Base-by-base conservation (phyloP, 2,113 vertebrate genomes). In the Diglossa brunneiventris region DNA sequence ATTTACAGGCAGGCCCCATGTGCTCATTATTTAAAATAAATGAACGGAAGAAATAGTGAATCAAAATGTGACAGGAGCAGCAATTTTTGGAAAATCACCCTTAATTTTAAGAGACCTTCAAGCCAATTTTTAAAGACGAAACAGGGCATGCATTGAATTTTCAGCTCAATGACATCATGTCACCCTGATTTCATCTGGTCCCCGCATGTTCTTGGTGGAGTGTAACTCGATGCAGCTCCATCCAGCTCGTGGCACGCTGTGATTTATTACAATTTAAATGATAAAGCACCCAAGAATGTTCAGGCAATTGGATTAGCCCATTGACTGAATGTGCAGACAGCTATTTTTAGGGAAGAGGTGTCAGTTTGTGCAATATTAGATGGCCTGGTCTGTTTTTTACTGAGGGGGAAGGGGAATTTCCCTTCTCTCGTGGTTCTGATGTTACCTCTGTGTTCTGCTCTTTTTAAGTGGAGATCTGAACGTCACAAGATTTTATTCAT, bases 221-320 rank as follows among this genome's bases (percentile, higher is more conserved):
- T 49, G 88, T 42, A 90, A 92, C 97, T 94, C 55, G 72, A 92
- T 80, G 96, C 91, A 93, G 95, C 85, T 80, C 53, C 90, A 64
- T 95, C 59, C 92, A 94, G 96, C 97, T 78, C 91, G 89, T 93
- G 94, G 94, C 97, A 87, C 31, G 53, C 95, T 79, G 96, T 75
- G 96, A 97, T 98, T 98, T 98, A 98, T 98, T 97, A 97, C 97
- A 93, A 97, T 97, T 96, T 97, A 87, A 97, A 97, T 96, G 96
- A 98, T 96, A 97, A 98, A 98, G 96, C 97, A 94, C 94, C 95
- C 96, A 96, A 86, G 96, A 98, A 97, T 95, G 97, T 90, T 92
- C 93, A 93, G 96, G 97, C 97, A 98, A 97, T 97, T 97, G 98
- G 97, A 97, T 98, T 97, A 97, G 87, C 94, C 96, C 97, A 95